Percentiles rank a stretch among this genome's conserved stretches.
Evolutionary conservation across 2,888 invertebrate species (phyloP).

Genomic region (Parascotia fuliginaria): DNA sequence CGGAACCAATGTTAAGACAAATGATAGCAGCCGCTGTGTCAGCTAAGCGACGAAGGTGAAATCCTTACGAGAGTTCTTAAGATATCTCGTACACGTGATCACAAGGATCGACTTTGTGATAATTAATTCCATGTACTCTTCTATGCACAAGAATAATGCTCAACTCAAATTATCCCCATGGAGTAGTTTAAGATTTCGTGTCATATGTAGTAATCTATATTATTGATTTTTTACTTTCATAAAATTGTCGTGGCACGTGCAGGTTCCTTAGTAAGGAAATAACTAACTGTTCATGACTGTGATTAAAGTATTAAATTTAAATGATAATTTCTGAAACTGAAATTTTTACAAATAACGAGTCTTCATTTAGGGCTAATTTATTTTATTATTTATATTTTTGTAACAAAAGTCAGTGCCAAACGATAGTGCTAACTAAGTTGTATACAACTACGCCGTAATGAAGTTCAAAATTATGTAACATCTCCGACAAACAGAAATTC

Average conservation of each 20-base stretch:
- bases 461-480: slow-evolving; percentile 70
- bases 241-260: slow-evolving; percentile 76
- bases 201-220: slow-evolving; percentile 79
- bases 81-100: slow-evolving; percentile 62
- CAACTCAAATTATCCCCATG: slow-evolving; percentile 83
- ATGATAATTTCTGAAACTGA: slow-evolving; percentile 69
- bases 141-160: slow-evolving; percentile 83
- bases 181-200: slow-evolving; percentile 84
- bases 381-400: slow-evolving; percentile 67
- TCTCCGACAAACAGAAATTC: slow-evolving; percentile 56
- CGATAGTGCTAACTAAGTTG: slow-evolving; percentile 83
- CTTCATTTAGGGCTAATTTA: slow-evolving; percentile 71
- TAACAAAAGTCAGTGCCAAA: slow-evolving; percentile 82
- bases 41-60: slow-evolving; percentile 90
- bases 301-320: slow-evolving; percentile 77
- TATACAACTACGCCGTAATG: slow-evolving; percentile 78
- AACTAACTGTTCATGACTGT: slow-evolving; percentile 78
- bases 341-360: slow-evolving; percentile 62
- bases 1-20: slow-evolving; percentile 95
- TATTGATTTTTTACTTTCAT: slow-evolving; percentile 66
- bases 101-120: slow-evolving; percentile 75
- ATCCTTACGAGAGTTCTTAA: slow-evolving; percentile 53
- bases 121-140: slow-evolving; percentile 75
- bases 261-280: slow-evolving; percentile 68
- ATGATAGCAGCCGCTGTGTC: slow-evolving; percentile 94